Evolutionary conservation across 2,113 vertebrate genomes (phyloP).

Genomic region (Atrichornis clamosus): DNA sequence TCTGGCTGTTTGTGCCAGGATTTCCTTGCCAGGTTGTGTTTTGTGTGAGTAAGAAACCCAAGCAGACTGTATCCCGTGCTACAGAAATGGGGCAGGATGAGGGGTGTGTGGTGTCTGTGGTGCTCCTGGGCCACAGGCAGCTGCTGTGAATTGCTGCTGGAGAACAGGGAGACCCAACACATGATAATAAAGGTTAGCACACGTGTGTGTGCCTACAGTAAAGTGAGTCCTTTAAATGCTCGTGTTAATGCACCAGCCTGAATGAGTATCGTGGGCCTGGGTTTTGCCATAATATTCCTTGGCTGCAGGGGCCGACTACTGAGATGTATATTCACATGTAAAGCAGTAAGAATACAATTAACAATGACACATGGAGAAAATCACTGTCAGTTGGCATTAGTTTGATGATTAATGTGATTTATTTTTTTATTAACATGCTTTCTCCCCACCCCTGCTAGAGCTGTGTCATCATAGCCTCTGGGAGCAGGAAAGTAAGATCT

Average conservation of each 20-base stretch:
- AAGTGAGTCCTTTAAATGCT: neutral
- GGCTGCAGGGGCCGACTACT: neutral
- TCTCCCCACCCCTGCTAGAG: neutral
- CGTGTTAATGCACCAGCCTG: neutral
- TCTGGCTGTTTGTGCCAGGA: neutral
- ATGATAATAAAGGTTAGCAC: neutral
- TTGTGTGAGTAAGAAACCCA: neutral
- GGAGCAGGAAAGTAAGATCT: neutral
- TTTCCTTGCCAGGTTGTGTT: neutral
- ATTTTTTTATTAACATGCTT: neutral
- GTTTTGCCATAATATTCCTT: neutral
- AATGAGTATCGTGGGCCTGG: neutral
- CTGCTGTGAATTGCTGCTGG: neutral
- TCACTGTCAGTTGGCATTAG: neutral
- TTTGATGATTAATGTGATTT: neutral
- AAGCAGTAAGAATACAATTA: conserved; percentile 1
- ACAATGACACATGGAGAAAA: neutral
- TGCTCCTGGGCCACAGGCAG: neutral
- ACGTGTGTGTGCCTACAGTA: accelerated
- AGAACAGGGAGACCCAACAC: neutral
- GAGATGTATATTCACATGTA: neutral
- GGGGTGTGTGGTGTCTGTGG: neutral
- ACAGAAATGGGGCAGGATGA: neutral
- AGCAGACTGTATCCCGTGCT: neutral
- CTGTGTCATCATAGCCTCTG: neutral